phyloP scores from a whole-genome alignment of 2,888 invertebrate genomes.

The Diadegma fenestrale region DNA sequence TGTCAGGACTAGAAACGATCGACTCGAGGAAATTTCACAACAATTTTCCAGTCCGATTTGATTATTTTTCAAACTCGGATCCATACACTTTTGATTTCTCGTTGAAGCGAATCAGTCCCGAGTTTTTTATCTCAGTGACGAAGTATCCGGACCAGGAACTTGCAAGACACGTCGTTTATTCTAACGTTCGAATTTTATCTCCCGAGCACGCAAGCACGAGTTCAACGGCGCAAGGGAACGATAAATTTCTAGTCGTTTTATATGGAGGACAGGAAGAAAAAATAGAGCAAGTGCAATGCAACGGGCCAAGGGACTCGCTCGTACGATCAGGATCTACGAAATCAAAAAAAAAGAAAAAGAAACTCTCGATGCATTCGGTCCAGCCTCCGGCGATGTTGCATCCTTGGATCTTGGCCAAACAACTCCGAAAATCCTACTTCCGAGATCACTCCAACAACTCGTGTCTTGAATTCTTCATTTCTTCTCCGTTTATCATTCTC shows the following conservation, averaged over 20 bases:
- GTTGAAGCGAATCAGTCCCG: not conserved
- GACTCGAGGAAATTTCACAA: no score
- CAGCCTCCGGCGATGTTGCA: constrained; percentile 13
- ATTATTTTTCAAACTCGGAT: not conserved
- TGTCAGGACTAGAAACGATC: no score
- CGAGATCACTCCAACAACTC: constrained; percentile 21
- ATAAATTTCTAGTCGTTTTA: constrained; percentile 42
- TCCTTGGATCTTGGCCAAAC: constrained; percentile 37
- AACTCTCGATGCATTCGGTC: constrained; percentile 24
- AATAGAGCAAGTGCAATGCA: constrained; percentile 22
- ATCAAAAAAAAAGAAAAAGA: not conserved
- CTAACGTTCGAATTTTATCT: constrained; percentile 36
- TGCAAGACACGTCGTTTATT: constrained; percentile 21
- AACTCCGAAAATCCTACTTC: constrained; percentile 17
- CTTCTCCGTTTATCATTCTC: not conserved
- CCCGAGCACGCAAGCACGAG: constrained; percentile 14
- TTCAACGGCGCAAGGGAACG: constrained; percentile 37
- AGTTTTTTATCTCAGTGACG: not conserved
- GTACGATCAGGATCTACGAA: constrained; percentile 21
- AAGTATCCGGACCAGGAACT: not conserved
- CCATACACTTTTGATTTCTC: not conserved
- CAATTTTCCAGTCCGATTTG: no score
- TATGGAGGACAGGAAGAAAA: constrained; percentile 17
- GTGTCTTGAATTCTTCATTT: constrained; percentile 44
- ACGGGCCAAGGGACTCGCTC: constrained; percentile 8